phyloP scores from a whole-genome alignment of 2,797 vertebrate species.

The Coregonus ussuriensis region DNA sequence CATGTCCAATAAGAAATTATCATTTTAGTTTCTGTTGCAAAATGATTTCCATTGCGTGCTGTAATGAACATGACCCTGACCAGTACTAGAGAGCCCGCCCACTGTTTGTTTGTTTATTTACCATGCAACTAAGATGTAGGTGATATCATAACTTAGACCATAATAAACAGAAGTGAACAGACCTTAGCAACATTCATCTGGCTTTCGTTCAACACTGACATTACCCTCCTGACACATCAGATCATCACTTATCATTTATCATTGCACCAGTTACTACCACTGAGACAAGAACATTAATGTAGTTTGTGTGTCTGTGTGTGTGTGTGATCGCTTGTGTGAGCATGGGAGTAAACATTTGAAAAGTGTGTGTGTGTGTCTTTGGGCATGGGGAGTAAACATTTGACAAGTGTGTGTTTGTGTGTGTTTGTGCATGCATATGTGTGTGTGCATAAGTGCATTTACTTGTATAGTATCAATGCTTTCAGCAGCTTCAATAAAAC shows the following conservation, averaged over 20 bases:
- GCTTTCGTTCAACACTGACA: neutral
- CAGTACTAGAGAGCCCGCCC: neutral
- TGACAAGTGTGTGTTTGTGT: constrained; percentile 5
- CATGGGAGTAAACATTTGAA: neutral
- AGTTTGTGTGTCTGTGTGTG: neutral
- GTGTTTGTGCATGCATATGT: neutral
- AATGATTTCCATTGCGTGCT: neutral
- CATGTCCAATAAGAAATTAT: neutral
- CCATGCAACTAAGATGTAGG: neutral
- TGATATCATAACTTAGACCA: neutral
- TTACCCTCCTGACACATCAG: neutral
- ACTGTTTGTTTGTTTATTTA: neutral
- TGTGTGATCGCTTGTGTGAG: neutral
- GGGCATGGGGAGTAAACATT: neutral
- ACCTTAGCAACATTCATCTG: neutral
- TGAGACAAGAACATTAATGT: too few species aligned
- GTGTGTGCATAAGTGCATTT: neutral
- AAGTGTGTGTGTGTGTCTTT: too few species aligned
- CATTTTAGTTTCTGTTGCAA: neutral
- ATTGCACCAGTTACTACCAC: neutral
- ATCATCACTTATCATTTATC: neutral
- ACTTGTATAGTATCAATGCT: constrained; percentile 5
- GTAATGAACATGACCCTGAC: neutral
- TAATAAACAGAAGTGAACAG: neutral
- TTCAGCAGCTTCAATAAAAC: constrained; percentile 13